phyloP scores from a whole-genome alignment of 2,113 vertebrate species.

The Columba livia region DNA sequence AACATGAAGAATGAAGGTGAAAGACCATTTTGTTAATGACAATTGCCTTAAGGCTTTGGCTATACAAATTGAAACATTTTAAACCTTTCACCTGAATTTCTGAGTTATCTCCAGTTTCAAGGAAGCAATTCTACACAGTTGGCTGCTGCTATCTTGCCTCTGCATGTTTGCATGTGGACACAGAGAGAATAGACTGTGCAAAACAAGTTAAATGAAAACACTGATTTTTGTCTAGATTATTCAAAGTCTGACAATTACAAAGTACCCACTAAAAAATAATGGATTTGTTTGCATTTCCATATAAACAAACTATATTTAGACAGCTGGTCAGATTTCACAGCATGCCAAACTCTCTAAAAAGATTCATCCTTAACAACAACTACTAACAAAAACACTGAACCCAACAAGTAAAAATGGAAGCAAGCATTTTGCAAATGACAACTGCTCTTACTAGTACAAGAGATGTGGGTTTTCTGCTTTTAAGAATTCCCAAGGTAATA shows the following conservation, averaged over 20 bases:
- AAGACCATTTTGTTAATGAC: constrained; percentile 8
- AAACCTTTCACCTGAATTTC: constrained; percentile 1
- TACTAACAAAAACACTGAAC: not conserved
- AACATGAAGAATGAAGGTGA: not conserved
- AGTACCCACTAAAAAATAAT: not conserved
- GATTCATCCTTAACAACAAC: not conserved
- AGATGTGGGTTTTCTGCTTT: not conserved
- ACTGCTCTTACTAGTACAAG: not conserved
- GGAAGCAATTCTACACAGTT: not conserved
- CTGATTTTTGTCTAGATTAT: not conserved
- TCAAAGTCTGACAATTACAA: not conserved
- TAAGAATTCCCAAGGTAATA: not conserved
- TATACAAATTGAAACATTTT: not conserved
- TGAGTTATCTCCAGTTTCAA: not conserved
- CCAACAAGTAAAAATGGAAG: not conserved
- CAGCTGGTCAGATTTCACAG: not conserved
- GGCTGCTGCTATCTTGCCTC: not conserved
- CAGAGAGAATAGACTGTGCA: not conserved
- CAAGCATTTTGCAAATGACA: not conserved
- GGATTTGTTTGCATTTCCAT: not conserved
- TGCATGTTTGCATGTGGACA: not conserved
- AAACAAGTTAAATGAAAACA: not conserved
- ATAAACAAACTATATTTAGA: not conserved
- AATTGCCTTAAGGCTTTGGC: not conserved
- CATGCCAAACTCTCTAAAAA: not conserved